Conservation (phyloP, 2,797 vertebrate genomes). For the Sebastes goodei region DNA sequence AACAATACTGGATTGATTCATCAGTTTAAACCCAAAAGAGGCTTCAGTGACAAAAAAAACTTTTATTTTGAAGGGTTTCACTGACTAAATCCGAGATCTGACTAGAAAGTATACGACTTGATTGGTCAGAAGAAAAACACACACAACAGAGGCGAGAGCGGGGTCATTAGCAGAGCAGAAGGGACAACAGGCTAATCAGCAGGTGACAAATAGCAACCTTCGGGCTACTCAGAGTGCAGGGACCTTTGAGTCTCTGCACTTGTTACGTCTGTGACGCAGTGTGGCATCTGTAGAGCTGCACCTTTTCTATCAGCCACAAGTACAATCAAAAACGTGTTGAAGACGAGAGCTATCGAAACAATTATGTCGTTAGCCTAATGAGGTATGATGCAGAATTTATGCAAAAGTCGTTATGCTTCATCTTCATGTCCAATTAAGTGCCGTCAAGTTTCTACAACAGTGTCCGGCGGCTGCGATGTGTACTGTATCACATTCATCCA, state of each 20-base stretch:
- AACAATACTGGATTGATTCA: slow-evolving; percentile 8
- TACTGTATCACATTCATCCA: too few relatives aligned
- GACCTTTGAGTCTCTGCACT: neutral
- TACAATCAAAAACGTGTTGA: neutral
- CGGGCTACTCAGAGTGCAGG: neutral
- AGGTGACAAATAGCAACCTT: slow-evolving; percentile 4
- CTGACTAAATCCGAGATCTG: neutral
- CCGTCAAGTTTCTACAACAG: too few relatives aligned
- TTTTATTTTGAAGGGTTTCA: neutral
- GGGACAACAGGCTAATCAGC: slow-evolving; percentile 29
- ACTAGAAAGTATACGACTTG: neutral
- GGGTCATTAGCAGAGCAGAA: slow-evolving; percentile 6
- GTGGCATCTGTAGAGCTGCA: neutral
- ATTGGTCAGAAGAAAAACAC: neutral
- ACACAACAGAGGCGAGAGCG: neutral
- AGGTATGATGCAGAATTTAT: too few relatives aligned
- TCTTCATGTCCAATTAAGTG: too few relatives aligned
- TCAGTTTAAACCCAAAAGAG: neutral
- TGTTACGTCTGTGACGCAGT: neutral
- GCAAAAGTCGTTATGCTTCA: too few relatives aligned
- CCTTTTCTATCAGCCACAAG: neutral
- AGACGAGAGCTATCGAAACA: too few relatives aligned
- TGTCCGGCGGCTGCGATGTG: too few relatives aligned
- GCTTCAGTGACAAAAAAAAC: neutral
- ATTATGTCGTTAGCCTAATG: too few relatives aligned